Evolutionary conservation across 2,113 vertebrate genomes (phyloP).

Genomic region (Nestor notabilis): DNA sequence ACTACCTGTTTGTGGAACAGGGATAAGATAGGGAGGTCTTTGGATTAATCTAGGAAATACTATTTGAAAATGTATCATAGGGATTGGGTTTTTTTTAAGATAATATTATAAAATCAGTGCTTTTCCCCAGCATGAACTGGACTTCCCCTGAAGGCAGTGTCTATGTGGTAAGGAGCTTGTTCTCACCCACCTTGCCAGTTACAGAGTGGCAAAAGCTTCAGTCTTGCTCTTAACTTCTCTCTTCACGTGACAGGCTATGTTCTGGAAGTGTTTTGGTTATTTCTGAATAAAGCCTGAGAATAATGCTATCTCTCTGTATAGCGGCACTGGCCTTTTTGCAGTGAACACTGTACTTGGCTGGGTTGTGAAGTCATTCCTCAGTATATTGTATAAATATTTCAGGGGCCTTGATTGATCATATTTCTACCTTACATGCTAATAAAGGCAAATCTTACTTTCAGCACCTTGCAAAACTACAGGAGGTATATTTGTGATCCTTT

Average conservation of each 20-base stretch:
- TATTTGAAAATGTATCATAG: background rate
- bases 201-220: background rate
- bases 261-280: background rate
- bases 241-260: background rate
- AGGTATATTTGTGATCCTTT: background rate
- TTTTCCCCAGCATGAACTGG: fast-evolving
- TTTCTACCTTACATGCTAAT: background rate
- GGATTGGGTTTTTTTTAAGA: background rate
- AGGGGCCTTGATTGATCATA: background rate
- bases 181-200: background rate
- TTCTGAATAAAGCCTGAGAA: background rate
- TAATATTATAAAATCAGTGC: background rate
- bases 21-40: background rate
- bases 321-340: background rate
- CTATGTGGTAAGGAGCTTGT: background rate
- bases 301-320: background rate
- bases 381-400: slow-evolving; percentile 5
- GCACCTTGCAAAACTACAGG: background rate
- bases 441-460: background rate
- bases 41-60: background rate
- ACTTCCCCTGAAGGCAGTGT: background rate
- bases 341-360: background rate
- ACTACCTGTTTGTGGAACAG: background rate
- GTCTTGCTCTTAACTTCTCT: background rate
- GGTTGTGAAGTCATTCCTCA: background rate